phyloP scores from a whole-genome alignment of 2,888 invertebrate genomes.

The Cataglyphis albicans region DNA sequence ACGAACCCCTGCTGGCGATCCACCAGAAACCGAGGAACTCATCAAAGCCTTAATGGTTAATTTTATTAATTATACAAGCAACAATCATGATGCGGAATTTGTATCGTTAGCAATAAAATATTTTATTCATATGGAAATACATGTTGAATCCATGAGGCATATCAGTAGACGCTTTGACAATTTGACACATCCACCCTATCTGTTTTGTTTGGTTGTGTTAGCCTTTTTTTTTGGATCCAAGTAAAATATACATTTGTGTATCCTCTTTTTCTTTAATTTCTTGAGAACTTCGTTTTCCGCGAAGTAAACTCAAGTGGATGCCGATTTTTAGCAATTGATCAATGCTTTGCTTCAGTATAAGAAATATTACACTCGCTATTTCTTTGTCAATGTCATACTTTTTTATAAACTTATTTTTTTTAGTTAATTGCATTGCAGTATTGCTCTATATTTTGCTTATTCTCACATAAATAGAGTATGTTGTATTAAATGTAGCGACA shows the following conservation, averaged over 20 bases:
- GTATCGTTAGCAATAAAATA: slow-evolving; percentile 80
- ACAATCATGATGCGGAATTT: slow-evolving; percentile 70
- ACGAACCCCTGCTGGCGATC: slow-evolving; percentile 93
- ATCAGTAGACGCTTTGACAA: slow-evolving; percentile 67
- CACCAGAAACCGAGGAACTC: slow-evolving; percentile 97
- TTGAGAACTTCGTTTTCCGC: not conserved
- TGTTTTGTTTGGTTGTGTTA: slow-evolving; percentile 20
- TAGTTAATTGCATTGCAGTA: not conserved
- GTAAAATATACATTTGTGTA: slow-evolving; percentile 4
- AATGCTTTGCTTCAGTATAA: slow-evolving; percentile 11
- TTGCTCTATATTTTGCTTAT: not conserved
- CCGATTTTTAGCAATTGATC: slow-evolving; percentile 20
- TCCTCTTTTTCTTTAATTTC: not conserved
- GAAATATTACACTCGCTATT: not conserved
- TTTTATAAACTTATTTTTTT: not conserved
- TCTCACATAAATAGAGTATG: not conserved
- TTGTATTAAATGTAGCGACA: not conserved
- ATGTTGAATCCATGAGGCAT: slow-evolving; percentile 75
- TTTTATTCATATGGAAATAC: slow-evolving; percentile 74
- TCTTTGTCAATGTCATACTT: not conserved
- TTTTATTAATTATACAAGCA: slow-evolving; percentile 73
- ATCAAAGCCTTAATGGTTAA: slow-evolving; percentile 90
- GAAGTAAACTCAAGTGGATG: not conserved
- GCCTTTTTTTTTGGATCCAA: slow-evolving; percentile 8
- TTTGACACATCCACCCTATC: slow-evolving; percentile 67